Evolutionary conservation across 2,113 vertebrate species (phyloP).

Genomic region (Pachypanchax playfairii): DNA sequence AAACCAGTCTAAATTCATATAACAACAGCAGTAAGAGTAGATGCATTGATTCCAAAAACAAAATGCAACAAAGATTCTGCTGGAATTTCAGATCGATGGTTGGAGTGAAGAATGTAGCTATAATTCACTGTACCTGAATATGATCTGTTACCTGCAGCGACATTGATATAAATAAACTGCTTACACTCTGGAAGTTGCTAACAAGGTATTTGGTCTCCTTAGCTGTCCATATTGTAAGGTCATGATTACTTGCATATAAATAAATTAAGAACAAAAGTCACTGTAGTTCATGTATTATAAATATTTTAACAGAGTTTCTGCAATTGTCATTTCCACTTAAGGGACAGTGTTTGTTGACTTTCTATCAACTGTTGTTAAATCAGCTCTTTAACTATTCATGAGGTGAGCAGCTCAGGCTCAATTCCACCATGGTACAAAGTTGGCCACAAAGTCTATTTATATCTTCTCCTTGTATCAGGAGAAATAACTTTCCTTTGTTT

Average conservation of each 20-base stretch:
- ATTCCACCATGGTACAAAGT: not conserved
- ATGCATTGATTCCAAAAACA: too few relatives aligned
- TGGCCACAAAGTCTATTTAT: not conserved
- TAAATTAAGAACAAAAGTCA: not conserved
- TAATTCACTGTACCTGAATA: not conserved
- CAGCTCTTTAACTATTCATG: constrained; percentile 10
- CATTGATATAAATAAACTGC: not conserved
- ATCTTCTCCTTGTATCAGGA: not conserved
- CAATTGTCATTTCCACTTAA: not conserved
- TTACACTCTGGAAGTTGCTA: not conserved
- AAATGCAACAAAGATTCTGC: too few relatives aligned
- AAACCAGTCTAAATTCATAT: too few relatives aligned
- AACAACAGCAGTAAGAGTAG: too few relatives aligned
- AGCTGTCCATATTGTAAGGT: constrained; percentile 8
- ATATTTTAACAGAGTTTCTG: constrained; percentile 1
- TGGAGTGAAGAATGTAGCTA: too few relatives aligned
- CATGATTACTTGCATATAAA: constrained; percentile 4
- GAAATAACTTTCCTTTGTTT: constrained; percentile 17
- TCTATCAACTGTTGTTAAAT: constrained; percentile 6
- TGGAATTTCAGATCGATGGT: too few relatives aligned
- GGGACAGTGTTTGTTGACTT: not conserved
- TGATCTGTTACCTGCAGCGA: not conserved
- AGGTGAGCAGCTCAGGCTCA: constrained; percentile 17
- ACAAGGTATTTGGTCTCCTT: constrained; percentile 2
- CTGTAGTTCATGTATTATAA: not conserved